Evolutionary conservation across 2,113 vertebrate genomes (phyloP).

Genomic region (Lamprologus tigripictilis): DNA sequence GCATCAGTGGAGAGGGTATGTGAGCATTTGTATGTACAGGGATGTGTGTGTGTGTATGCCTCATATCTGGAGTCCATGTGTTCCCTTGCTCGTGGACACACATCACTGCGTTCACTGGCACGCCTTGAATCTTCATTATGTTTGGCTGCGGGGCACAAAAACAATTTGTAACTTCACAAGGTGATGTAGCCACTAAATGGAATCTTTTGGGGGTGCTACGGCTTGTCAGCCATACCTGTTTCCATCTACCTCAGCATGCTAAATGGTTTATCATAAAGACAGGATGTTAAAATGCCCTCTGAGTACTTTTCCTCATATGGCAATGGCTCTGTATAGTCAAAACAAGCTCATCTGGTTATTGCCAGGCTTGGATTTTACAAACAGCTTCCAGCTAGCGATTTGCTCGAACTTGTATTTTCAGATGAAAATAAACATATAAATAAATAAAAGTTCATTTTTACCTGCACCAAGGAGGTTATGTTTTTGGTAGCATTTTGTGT

Average conservation of each 20-base stretch:
- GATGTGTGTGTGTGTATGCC: background rate
- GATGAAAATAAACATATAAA: background rate
- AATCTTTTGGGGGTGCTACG: constrained; percentile 10
- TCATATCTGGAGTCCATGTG: background rate
- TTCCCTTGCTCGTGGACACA: constrained; percentile 11
- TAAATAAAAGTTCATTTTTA: background rate
- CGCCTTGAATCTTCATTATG: constrained; percentile 58
- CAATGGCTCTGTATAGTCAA: background rate
- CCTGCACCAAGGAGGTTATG: background rate
- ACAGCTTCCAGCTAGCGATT: background rate
- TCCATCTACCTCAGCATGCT: constrained; percentile 1
- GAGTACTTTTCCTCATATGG: background rate
- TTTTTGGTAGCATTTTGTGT: background rate
- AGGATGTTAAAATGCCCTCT: background rate
- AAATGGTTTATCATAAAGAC: constrained; percentile 47
- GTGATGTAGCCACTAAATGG: constrained; percentile 54
- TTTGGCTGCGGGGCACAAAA: constrained; percentile 57
- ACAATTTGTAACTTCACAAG: constrained; percentile 61
- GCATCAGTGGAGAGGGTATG: background rate
- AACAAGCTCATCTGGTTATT: background rate
- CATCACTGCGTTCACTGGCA: constrained; percentile 11
- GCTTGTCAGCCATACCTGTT: constrained; percentile 17
- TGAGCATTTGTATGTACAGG: background rate
- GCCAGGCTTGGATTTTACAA: background rate
- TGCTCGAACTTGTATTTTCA: background rate